Percentiles rank a stretch among this genome's conserved stretches.
phyloP scores from a whole-genome alignment of 2,113 vertebrate species.

The Pyrgilauda ruficollis region DNA sequence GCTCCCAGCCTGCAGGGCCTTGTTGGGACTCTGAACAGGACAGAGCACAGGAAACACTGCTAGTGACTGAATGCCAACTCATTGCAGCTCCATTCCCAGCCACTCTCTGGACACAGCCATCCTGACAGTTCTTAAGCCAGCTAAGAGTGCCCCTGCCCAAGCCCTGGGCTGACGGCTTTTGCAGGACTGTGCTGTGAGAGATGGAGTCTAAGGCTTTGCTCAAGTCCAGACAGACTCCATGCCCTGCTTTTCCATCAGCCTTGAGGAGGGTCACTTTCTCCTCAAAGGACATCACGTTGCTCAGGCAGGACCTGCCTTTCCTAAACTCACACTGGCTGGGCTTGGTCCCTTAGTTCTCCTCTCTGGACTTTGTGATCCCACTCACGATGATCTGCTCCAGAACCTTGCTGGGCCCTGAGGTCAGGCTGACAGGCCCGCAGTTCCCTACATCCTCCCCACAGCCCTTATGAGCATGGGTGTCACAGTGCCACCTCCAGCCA shows the following conservation, averaged over 20 bases:
- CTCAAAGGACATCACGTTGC: not conserved
- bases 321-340: not conserved
- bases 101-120: not conserved
- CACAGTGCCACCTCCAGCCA: accelerated
- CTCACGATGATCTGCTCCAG: accelerated
- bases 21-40: not conserved
- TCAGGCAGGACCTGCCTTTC: not conserved
- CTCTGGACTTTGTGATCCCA: not conserved
- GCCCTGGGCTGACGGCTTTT: not conserved
- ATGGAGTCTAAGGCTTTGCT: not conserved
- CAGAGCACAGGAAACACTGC: not conserved
- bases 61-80: not conserved
- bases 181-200: not conserved
- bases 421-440: not conserved
- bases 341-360: accelerated
- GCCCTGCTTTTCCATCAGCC: not conserved
- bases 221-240: not conserved
- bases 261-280: not conserved
- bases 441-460: accelerated
- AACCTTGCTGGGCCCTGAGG: accelerated
- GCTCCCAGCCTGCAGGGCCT: not conserved
- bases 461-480: no score
- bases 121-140: not conserved
- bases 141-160: not conserved
- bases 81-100: not conserved